Evolutionary conservation across 1,140 invertebrate genomes (phyloP).

Genomic region (Asbolus verrucosus): DNA sequence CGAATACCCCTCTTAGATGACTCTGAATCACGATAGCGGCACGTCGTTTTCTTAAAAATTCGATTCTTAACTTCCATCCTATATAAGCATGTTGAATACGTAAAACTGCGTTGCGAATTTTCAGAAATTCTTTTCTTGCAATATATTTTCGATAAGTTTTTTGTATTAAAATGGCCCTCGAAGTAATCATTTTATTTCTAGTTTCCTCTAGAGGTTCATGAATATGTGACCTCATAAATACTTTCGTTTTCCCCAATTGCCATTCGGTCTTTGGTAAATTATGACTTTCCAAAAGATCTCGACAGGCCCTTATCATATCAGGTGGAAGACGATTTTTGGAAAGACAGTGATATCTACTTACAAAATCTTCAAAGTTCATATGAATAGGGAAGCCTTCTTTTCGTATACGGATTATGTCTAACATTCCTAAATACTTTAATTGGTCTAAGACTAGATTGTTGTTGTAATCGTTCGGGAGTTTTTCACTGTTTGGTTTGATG

Average conservation of each 20-base stretch:
- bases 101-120: constrained; percentile 77
- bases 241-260: constrained; percentile 92
- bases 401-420: constrained; percentile 94
- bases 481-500: constrained; percentile 93
- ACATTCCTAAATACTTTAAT: constrained; percentile 93
- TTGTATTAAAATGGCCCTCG: constrained; percentile 84
- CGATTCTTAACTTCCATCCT: constrained; percentile 86
- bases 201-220: constrained; percentile 90
- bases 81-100: constrained; percentile 89
- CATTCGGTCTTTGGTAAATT: constrained; percentile 81
- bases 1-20: constrained; percentile 90
- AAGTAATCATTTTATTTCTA: constrained; percentile 75
- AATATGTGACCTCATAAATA: constrained; percentile 87
- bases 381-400: constrained; percentile 95
- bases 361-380: constrained; percentile 82
- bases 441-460: constrained; percentile 89
- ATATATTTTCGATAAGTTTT: constrained; percentile 77
- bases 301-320: constrained; percentile 59
- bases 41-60: constrained; percentile 84
- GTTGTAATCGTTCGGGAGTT: constrained; percentile 87
- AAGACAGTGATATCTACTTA: constrained; percentile 83
- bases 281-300: constrained; percentile 70
- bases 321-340: constrained; percentile 65
- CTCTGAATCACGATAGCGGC: constrained; percentile 92
- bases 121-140: constrained; percentile 76